Percentiles rank a stretch among this genome's conserved stretches.
These are phyloP conservation scores for Sylvia borin DNA, from an alignment of 2,797 vertebrate species.

Conservation along the genomic window DNA sequence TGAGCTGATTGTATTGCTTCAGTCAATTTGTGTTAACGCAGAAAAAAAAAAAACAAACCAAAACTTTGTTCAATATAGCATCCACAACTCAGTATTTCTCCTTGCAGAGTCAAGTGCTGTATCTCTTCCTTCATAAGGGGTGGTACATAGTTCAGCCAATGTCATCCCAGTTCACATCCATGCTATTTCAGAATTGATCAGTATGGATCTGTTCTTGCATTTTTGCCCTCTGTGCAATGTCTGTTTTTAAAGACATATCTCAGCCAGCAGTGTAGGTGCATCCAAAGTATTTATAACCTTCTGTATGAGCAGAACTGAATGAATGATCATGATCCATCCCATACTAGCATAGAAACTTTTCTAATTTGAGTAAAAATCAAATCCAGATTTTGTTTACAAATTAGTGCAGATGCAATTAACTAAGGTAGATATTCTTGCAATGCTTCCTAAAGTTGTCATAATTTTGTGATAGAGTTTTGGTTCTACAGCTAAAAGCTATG, in stretches of 20 bases:
- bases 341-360: neutral
- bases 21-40: neutral
- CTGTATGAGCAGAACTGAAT: neutral
- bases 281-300: neutral
- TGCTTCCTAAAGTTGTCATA: neutral
- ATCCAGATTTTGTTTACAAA: neutral
- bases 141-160: neutral
- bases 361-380: neutral
- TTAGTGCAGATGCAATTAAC: neutral
- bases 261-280: neutral
- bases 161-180: rapidly evolving
- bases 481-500: neutral
- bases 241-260: neutral
- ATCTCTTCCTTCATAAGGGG: neutral
- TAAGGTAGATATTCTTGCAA: neutral
- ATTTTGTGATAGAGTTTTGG: neutral
- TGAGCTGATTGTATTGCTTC: neutral
- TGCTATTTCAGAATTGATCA: neutral
- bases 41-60: neutral
- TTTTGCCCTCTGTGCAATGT: neutral
- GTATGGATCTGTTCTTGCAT: neutral
- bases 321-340: neutral
- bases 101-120: neutral
- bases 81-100: neutral
- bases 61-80: neutral